Base-by-base conservation (phyloP, 2,113 vertebrate genomes). In the Mobula hypostoma region DNA sequence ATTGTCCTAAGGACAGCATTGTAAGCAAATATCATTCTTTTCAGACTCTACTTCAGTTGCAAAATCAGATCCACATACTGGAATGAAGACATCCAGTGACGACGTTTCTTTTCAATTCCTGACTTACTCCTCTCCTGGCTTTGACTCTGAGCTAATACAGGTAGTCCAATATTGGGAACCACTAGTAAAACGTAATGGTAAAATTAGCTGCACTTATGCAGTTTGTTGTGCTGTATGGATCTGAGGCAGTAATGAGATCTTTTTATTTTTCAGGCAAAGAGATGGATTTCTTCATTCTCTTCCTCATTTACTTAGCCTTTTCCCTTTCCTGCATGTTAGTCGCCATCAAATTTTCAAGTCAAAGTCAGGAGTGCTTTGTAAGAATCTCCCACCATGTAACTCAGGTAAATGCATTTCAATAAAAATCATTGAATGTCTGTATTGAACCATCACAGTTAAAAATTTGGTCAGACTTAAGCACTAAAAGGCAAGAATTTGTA, bases 241-340 rank as follows among this genome's bases (percentile, higher is more conserved):
- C 85, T 61, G 14, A n/a, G 61, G 61, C 27, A 63, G 63, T 8
- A 68, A n/a, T 32, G 61, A 36, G 61, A 94, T 74, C 11, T 95
- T 48, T 61, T 94, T 68, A 1, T 91, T 0, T 94, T 83, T 1
- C 95, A 96, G 96, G 94, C 77, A 93, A 94, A 94, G 36, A 95
- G 87, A 99, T 99, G 98, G 98, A 99, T 61, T 99, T 99, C 95
- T 96, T 99, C 95, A 96, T 96, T 0, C 96, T 99, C 19, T 98
- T 99, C 94, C 83, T 95, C 0, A 8, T 98, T 24, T 99, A 99
- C 94, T 82, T 98, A 68, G 80, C 94, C 1, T 94, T 96, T 24
- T 94, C 99, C 80, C 95, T 98, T 19, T 19, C 96, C 0, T 94
- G 96, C 40, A 94, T 96, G 0, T 94, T 95, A 1, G 76, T 97